A percentile compares a stretch with the other conserved stretches of the same genome.
Conservation (phyloP, 2,113 vertebrate genomes). For the Chaetodon trifascialis region DNA sequence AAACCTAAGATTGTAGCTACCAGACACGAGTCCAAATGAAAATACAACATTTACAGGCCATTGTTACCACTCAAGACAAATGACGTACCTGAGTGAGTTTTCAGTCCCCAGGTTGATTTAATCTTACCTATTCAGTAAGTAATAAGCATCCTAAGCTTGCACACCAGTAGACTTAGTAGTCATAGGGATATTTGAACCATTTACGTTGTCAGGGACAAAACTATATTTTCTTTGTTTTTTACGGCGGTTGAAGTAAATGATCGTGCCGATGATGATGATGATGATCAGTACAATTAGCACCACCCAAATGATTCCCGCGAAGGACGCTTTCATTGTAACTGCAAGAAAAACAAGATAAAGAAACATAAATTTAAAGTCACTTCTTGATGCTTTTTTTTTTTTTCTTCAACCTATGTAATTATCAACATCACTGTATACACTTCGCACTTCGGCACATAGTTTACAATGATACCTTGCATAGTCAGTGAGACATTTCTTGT, state of each 20-base stretch:
- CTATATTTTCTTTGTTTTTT: slow-evolving; percentile 53
- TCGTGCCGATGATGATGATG: rapidly evolving
- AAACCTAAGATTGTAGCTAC: too few species aligned
- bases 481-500: slow-evolving; percentile 52
- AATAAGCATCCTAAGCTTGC: not conserved
- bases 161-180: not conserved
- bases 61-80: not conserved
- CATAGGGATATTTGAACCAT: slow-evolving; percentile 19
- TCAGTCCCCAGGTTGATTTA: not conserved
- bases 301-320: rapidly evolving
- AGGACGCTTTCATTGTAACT: not conserved
- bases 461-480: slow-evolving; percentile 54
- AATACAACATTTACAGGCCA: not conserved
- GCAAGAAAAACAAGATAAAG: slow-evolving; percentile 29
- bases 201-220: slow-evolving; percentile 12
- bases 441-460: not conserved
- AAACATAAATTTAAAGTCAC: not conserved
- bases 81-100: not conserved
- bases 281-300: rapidly evolving
- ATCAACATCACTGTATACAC: not conserved
- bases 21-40: not conserved
- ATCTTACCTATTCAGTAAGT: not conserved
- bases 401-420: not conserved
- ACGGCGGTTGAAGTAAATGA: rapidly evolving
- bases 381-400: not conserved